phyloP scores from a whole-genome alignment of 1,140 invertebrate genomes.

The Mamestra configurata region DNA sequence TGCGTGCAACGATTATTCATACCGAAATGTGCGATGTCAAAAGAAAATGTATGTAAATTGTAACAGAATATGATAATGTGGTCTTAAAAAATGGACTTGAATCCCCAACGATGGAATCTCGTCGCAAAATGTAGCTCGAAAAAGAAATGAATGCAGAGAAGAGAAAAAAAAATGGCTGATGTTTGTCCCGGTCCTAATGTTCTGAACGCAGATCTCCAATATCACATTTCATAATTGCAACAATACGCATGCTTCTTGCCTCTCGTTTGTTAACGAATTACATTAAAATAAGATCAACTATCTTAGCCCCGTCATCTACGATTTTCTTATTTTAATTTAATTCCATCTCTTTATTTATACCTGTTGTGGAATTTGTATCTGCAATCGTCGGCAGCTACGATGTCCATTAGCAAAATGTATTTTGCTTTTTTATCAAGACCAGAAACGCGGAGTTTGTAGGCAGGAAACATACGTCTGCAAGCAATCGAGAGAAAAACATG shows the following conservation, averaged over 20 bases:
- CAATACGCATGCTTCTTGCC: constrained; percentile 90
- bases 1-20: constrained; percentile 56
- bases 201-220: constrained; percentile 53
- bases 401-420: constrained; percentile 98
- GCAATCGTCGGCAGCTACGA: constrained; percentile 97
- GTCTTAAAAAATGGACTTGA: constrained; percentile 33
- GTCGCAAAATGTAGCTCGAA: constrained; percentile 33
- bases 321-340: constrained; percentile 86
- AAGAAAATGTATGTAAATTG: constrained; percentile 39
- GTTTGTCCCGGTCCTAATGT: background rate
- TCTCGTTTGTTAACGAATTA: constrained; percentile 82
- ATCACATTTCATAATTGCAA: constrained; percentile 53
- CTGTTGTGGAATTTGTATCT: constrained; percentile 98
- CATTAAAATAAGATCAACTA: constrained; percentile 83
- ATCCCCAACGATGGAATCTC: constrained; percentile 37
- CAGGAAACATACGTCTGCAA: constrained; percentile 96
- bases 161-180: background rate
- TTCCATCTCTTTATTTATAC: constrained; percentile 88
- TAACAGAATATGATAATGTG: constrained; percentile 44
- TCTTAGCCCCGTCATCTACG: constrained; percentile 60
- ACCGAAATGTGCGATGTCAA: constrained; percentile 37
- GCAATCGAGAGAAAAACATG: constrained; percentile 88
- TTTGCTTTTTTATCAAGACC: constrained; percentile 98
- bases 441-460: constrained; percentile 96
- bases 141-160: background rate